Percentiles rank a stretch among this genome's conserved stretches.
These are phyloP conservation scores for Plectropomus leopardus DNA, from an alignment of 2,113 vertebrate genomes.

Conservation along the genomic window DNA sequence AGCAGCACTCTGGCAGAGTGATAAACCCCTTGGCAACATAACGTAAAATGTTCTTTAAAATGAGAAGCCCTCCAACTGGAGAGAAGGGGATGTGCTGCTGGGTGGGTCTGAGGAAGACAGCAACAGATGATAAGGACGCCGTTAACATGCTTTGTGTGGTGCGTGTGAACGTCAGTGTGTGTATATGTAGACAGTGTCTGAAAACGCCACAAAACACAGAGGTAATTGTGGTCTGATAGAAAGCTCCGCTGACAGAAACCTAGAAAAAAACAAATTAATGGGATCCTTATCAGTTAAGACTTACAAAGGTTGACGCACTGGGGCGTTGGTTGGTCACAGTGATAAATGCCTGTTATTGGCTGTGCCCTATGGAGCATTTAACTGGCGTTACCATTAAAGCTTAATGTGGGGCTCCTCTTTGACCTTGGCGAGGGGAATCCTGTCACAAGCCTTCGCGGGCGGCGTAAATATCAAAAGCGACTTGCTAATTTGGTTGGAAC, in stretches of 20 bases:
- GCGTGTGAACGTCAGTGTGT: constrained; percentile 21
- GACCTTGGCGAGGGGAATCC: constrained; percentile 70
- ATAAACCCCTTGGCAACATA: constrained; percentile 62
- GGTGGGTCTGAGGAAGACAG: constrained; percentile 39
- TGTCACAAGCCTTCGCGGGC: constrained; percentile 47
- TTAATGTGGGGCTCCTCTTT: constrained; percentile 71
- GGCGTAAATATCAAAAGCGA: constrained; percentile 37
- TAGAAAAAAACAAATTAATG: constrained; percentile 69
- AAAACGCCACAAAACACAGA: constrained; percentile 25
- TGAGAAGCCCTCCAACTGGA: constrained; percentile 24
- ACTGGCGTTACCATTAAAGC: constrained; percentile 62
- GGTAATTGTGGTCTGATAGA: constrained; percentile 63
- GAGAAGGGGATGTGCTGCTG: constrained; percentile 38
- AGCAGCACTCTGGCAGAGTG: constrained; percentile 52
- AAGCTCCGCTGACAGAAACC: constrained; percentile 60
- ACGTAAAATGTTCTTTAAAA: constrained; percentile 49
- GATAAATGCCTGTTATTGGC: constrained; percentile 80
- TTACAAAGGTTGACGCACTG: constrained; percentile 59
- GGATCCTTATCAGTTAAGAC: constrained; percentile 75
- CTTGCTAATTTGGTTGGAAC: constrained; percentile 1
- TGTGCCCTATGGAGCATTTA: constrained; percentile 73
- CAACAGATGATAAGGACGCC: constrained; percentile 56
- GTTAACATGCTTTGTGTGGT: constrained; percentile 58
- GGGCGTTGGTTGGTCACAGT: constrained; percentile 68
- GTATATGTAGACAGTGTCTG: constrained; percentile 32